Conservation (phyloP, 2,888 invertebrate genomes). For the Drosophila parthenogenetica region DNA sequence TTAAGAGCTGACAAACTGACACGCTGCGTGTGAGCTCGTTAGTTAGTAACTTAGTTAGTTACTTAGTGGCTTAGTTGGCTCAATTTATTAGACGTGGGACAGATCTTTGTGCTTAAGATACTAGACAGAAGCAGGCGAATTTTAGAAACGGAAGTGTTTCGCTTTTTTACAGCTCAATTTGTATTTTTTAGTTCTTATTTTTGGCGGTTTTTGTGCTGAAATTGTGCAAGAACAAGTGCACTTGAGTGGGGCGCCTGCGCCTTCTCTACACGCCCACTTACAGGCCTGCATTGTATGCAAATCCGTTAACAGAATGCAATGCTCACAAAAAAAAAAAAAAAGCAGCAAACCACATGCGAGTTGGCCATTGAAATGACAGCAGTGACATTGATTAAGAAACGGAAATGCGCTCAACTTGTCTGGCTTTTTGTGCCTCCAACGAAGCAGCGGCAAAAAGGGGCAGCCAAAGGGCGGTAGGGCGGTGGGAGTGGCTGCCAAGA, state of each 20-base stretch:
- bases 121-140: constrained; percentile 34
- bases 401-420: constrained; percentile 73
- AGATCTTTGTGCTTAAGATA: constrained; percentile 61
- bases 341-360: constrained; percentile 38
- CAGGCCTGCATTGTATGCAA: constrained; percentile 70
- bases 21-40: constrained; percentile 46
- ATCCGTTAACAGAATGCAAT: constrained; percentile 45
- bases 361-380: constrained; percentile 64
- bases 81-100: constrained; percentile 67
- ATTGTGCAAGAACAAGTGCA: constrained; percentile 73
- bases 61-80: constrained; percentile 37
- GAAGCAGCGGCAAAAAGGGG: neutral
- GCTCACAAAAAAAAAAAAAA: constrained; percentile 46
- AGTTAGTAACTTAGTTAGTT: constrained; percentile 53
- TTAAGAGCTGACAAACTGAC: constrained; percentile 40
- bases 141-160: constrained; percentile 60
- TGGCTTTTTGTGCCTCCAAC: constrained; percentile 44
- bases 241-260: constrained; percentile 54
- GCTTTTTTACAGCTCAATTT: neutral
- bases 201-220: constrained; percentile 27
- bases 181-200: no score
- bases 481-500: constrained; percentile 27
- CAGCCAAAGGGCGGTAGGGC: neutral
- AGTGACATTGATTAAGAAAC: constrained; percentile 77
- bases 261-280: neutral